These are phyloP conservation scores for Cephonodes hylas DNA, from an alignment of 2,888 invertebrate genomes.

Conservation along the genomic window DNA sequence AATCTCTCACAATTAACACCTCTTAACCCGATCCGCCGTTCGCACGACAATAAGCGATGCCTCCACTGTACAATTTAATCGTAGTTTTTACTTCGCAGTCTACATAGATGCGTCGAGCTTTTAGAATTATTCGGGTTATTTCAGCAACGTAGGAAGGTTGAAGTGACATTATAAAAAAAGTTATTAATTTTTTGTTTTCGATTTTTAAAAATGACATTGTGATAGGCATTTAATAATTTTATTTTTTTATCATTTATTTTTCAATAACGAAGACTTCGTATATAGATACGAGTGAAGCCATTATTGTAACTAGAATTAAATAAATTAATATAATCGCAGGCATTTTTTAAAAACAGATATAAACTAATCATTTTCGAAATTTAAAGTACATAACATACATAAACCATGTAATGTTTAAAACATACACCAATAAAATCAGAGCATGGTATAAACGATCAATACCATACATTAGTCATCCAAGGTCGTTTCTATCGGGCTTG, in stretches of 20 bases:
- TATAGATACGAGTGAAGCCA: no score
- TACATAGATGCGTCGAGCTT: neutral
- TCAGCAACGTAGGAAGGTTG: no score
- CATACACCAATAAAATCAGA: neutral
- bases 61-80: slow-evolving; percentile 58
- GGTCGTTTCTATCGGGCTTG: slow-evolving; percentile 40
- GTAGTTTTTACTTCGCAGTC: slow-evolving; percentile 13
- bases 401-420: neutral
- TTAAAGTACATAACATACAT: neutral
- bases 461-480: slow-evolving; percentile 29
- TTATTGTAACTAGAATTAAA: no score
- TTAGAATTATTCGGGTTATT: neutral
- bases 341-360: no score
- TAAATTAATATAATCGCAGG: no score
- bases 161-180: no score
- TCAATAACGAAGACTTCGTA: no score
- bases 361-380: no score
- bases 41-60: slow-evolving; percentile 75
- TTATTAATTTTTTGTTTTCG: no score
- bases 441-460: neutral
- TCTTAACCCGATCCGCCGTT: slow-evolving; percentile 78
- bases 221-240: no score
- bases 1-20: slow-evolving; percentile 82
- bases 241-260: no score
- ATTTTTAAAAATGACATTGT: no score